Evolutionary conservation across 2,113 vertebrate species (phyloP).

Genomic region (Ciconia stormi): DNA sequence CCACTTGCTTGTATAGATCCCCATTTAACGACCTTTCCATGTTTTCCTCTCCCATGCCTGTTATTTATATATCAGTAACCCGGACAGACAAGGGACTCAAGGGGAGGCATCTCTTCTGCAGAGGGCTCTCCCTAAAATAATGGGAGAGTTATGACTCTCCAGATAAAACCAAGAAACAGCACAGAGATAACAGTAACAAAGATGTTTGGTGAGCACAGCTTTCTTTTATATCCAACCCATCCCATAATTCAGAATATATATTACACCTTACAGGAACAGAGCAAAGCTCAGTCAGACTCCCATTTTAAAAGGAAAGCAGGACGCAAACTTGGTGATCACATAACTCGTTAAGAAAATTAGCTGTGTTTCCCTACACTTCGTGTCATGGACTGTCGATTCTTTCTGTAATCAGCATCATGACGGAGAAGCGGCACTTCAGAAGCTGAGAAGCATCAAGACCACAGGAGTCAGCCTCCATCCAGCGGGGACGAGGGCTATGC

Average conservation of each 20-base stretch:
- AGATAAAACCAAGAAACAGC: not conserved
- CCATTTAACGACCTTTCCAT: slow-evolving; percentile 51
- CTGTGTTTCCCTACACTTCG: not conserved
- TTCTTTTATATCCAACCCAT: not conserved
- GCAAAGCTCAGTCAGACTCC: not conserved
- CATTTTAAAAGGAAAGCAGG: not conserved
- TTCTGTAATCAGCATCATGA: not conserved
- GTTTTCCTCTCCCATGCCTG: slow-evolving; percentile 7
- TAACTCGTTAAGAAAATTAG: not conserved
- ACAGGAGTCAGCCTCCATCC: not conserved
- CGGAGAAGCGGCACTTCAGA: not conserved
- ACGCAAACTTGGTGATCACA: not conserved
- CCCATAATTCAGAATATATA: not conserved
- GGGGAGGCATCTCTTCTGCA: not conserved
- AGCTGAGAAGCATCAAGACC: not conserved
- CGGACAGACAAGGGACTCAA: not conserved
- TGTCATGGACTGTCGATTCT: rapidly evolving
- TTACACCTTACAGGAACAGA: not conserved
- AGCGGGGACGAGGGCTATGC: not conserved
- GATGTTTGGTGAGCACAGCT: not conserved
- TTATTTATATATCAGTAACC: not conserved
- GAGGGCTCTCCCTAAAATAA: not conserved
- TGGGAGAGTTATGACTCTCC: not conserved
- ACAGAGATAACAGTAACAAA: not conserved
- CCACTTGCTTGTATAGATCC: not conserved